These are phyloP conservation scores for Lichenostomus cassidix DNA, from an alignment of 2,113 vertebrate genomes.

Conservation along the genomic window DNA sequence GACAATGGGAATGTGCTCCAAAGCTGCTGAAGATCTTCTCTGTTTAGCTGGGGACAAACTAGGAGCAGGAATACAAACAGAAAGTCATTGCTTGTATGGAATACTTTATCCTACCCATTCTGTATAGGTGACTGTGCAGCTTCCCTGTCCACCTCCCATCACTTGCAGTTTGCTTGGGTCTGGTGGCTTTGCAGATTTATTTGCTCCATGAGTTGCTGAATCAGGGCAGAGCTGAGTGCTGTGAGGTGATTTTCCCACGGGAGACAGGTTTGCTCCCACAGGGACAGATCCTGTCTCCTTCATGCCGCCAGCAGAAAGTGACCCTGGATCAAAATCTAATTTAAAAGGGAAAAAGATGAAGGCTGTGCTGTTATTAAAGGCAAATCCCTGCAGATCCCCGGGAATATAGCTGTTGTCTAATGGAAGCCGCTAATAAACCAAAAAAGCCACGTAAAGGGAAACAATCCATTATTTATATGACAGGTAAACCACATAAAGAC, in stretches of 20 bases:
- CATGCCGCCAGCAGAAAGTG: neutral
- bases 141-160: neutral
- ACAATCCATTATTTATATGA: slow-evolving; percentile 49
- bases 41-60: neutral
- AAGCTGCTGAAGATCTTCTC: neutral
- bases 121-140: neutral
- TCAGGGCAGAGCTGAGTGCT: neutral
- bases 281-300: neutral
- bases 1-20: neutral
- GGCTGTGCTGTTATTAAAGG: neutral
- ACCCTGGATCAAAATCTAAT: slow-evolving; percentile 23
- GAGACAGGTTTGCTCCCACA: neutral
- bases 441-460: neutral
- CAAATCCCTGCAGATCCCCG: neutral
- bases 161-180: neutral
- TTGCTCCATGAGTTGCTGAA: neutral
- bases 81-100: neutral
- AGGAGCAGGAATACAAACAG: neutral
- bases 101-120: neutral
- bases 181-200: neutral
- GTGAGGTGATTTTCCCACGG: neutral
- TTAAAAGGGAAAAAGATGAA: neutral
- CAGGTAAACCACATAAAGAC: slow-evolving; percentile 12
- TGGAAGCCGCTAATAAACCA: slow-evolving; percentile 12
- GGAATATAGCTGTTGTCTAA: neutral